Percentiles rank a stretch among this genome's conserved stretches.
Conservation (phyloP, 2,888 invertebrate species). For the Laspeyria flexula region DNA sequence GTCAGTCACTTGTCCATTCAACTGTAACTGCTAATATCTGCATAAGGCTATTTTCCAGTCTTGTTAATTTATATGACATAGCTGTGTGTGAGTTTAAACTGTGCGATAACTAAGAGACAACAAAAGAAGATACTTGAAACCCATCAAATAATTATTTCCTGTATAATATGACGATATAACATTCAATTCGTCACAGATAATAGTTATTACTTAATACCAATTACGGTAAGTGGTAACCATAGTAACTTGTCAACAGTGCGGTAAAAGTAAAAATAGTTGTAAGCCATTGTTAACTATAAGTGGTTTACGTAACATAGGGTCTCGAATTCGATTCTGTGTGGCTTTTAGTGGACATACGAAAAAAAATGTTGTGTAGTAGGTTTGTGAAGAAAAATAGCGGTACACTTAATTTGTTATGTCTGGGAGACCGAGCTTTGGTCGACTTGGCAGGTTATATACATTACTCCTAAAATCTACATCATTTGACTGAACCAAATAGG, state of each 20-base stretch:
- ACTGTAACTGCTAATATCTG: too few species aligned
- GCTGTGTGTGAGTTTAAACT: too few species aligned
- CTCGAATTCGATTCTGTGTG: background rate
- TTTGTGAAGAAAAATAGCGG: background rate
- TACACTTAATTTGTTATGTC: background rate
- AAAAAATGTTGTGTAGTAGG: background rate
- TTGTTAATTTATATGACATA: too few species aligned
- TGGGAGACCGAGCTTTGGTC: too few species aligned
- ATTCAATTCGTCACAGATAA: conserved; percentile 27
- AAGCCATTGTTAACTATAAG: background rate
- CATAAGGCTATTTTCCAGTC: too few species aligned
- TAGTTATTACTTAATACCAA: conserved; percentile 3
- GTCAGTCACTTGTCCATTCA: too few species aligned
- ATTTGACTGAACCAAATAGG: too few species aligned
- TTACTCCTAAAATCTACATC: too few species aligned
- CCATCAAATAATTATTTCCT: conserved; percentile 41
- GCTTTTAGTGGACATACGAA: background rate
- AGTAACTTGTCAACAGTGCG: background rate
- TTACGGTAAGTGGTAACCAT: background rate
- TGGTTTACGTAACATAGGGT: background rate
- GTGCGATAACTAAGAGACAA: too few species aligned
- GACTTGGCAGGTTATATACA: too few species aligned
- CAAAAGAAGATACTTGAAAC: conserved; percentile 23
- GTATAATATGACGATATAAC: conserved; percentile 26
- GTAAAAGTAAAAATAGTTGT: too few species aligned